Base-by-base conservation (phyloP, 64 coral and sea anemone genomes). In the Hydrozoanthus tunicans region DNA sequence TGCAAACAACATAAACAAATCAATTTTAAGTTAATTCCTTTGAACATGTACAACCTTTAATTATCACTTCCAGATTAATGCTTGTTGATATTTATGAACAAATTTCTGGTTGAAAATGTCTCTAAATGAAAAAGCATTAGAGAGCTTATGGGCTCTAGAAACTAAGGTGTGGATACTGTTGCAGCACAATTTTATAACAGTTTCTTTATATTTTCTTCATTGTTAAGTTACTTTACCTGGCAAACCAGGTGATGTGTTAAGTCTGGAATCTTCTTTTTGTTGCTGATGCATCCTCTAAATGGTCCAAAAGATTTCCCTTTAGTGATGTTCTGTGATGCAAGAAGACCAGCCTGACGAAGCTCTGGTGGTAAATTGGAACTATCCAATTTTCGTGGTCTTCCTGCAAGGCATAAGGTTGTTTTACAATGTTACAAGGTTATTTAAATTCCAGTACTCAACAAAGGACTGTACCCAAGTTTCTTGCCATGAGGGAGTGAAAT, bases 261-360 rank as follows among this genome's bases (percentile, higher is more conserved):
- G 14, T 89, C 81, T 14, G 81, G 77, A 56, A 78, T 32, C 57
- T 93, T 93, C 32, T 17, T 78, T 67, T 78, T 91, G 15, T 83
- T 91, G 15, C 61, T 64, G 9, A 96, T 91, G 25, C 79, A 80
- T 15, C 95, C 95, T 72, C 79, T 94, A 43, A 96, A 96, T 78
- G 95, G 95, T 1, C 95, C 95, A 94, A 96, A 96, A 24, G 82
- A 92, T 15, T 94, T 96, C 63, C 95, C 95, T 60, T 91, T 89
- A 10, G 70, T 26, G 70, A 96, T 91, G 52, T 89, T 64, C 67
- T 94, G 93, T 2, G 93, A 93, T 51, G 95, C 95, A 59, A 96
- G 64, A 15, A 96, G 90, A 7, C 95, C 95, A 63, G 95, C 95
- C 25, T 88, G 90, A 14, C 95, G 90, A 26, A 96, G 90, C 63